A percentile compares a stretch with the other conserved stretches of the same genome.
Evolutionary conservation across 1,140 invertebrate genomes (phyloP).

Genomic region (Danaus melanippus): DNA sequence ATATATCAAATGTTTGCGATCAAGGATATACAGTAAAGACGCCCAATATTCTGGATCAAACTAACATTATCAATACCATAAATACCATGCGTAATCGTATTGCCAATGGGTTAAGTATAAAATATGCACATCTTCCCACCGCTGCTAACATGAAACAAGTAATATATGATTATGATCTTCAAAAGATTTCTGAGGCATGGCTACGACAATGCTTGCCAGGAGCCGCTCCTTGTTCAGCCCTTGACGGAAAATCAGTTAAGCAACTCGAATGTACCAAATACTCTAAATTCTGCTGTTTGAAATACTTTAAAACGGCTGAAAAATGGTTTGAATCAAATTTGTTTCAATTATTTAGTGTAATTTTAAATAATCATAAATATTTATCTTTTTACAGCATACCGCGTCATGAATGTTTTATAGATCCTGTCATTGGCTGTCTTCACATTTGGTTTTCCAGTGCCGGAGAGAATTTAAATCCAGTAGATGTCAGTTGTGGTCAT

Average conservation of each 20-base stretch:
- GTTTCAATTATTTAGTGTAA: neutral
- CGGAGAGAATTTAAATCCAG: slow-evolving; percentile 28
- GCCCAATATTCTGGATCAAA: slow-evolving; percentile 35
- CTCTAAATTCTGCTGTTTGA: slow-evolving; percentile 38
- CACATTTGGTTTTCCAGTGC: slow-evolving; percentile 54
- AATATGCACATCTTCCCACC: slow-evolving; percentile 48
- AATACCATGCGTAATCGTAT: slow-evolving; percentile 59
- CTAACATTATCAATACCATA: slow-evolving; percentile 43
- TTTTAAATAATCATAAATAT: slow-evolving; percentile 1
- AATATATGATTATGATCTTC: slow-evolving; percentile 53
- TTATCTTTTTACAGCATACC: slow-evolving; percentile 39
- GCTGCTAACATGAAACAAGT: slow-evolving; percentile 62
- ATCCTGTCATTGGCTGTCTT: slow-evolving; percentile 49
- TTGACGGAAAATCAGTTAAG: slow-evolving; percentile 38
- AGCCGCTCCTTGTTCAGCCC: slow-evolving; percentile 45
- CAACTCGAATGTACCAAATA: slow-evolving; percentile 59
- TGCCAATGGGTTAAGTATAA: slow-evolving; percentile 35
- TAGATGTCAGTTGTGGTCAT: slow-evolving; percentile 49
- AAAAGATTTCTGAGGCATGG: slow-evolving; percentile 50
- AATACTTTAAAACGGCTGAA: slow-evolving; percentile 16
- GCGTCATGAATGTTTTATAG: slow-evolving; percentile 44
- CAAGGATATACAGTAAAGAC: slow-evolving; percentile 31
- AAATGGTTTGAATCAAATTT: slow-evolving; percentile 29
- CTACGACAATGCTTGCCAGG: slow-evolving; percentile 56
- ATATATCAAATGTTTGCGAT: slow-evolving; percentile 37